Evolutionary conservation across 92 coral and sea anemone genomes (phyloP).

Genomic region (Nematostella vectensis): DNA sequence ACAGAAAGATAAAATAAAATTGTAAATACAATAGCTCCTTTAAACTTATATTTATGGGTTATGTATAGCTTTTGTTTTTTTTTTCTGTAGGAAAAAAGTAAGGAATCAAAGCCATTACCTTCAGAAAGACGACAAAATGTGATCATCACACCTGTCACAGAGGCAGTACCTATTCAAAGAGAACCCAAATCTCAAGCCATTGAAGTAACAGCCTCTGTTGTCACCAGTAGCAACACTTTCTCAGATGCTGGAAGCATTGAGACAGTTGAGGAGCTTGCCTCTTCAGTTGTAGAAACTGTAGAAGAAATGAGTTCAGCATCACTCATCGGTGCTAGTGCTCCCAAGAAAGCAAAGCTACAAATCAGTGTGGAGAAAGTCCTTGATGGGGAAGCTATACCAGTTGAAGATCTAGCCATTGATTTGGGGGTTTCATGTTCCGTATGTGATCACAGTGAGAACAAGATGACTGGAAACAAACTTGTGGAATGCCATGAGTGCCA

Average conservation of each 20-base stretch:
- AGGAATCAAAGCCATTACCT: constrained; percentile 34
- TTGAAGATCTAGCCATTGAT: constrained; percentile 72
- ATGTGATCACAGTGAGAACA: constrained; percentile 82
- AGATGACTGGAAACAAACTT: constrained; percentile 71
- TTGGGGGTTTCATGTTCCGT: constrained; percentile 65
- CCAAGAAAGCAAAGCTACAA: constrained; percentile 74
- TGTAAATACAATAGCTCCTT: too few relatives aligned
- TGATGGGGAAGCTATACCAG: constrained; percentile 64
- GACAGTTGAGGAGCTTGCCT: constrained; percentile 65
- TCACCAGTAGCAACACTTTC: constrained; percentile 18
- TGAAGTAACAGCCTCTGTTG: constrained; percentile 45
- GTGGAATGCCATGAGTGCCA: constrained; percentile 98
- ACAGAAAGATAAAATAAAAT: too few relatives aligned
- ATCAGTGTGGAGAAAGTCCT: constrained; percentile 52
- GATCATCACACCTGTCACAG: constrained; percentile 26
- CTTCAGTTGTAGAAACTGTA: constrained; percentile 68
- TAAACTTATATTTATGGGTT: too few relatives aligned
- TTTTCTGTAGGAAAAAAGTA: constrained; percentile 46
- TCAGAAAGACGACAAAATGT: constrained; percentile 53
- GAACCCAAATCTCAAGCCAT: constrained; percentile 52
- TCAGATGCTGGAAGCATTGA: constrained; percentile 60
- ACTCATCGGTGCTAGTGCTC: constrained; percentile 41
- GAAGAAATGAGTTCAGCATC: constrained; percentile 78
- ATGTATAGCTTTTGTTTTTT: too few relatives aligned
- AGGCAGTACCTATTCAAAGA: constrained; percentile 23